A percentile compares a stretch with the other conserved stretches of the same genome.
Evolutionary conservation across 2,888 invertebrate genomes (phyloP).

Genomic region (Amphipoea oculea): DNA sequence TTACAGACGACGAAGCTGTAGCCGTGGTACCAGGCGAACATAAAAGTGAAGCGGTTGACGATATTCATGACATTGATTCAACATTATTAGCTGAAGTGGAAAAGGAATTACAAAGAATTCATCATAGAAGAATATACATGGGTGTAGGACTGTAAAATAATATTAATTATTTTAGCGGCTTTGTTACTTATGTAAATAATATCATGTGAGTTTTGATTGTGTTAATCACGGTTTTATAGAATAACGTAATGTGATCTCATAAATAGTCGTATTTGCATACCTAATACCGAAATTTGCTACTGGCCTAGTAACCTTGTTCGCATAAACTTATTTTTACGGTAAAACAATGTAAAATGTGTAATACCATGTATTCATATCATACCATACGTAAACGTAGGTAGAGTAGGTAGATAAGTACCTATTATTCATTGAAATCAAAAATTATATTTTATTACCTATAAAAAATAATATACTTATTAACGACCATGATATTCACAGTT

Average conservation of each 20-base stretch:
- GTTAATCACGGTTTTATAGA: background rate
- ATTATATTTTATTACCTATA: conserved; percentile 10
- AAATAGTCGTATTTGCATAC: background rate
- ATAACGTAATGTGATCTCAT: conserved; percentile 32
- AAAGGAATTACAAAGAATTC: conserved; percentile 80
- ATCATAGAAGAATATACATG: conserved; percentile 76
- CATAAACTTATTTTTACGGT: background rate
- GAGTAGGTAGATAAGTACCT: background rate
- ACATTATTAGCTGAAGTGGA: conserved; percentile 78
- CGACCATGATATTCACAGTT: conserved; percentile 32
- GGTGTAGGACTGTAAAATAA: conserved; percentile 49
- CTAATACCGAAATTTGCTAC: background rate
- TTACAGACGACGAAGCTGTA: conserved; percentile 68
- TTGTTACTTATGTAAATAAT: conserved; percentile 24
- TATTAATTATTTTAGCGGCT: conserved; percentile 8
- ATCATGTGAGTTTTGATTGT: conserved; percentile 9
- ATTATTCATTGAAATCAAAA: conserved; percentile 2
- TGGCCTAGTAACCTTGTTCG: background rate
- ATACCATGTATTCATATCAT: background rate
- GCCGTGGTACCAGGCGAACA: conserved; percentile 72
- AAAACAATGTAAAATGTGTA: background rate
- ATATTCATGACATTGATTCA: conserved; percentile 71
- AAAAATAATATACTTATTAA: background rate
- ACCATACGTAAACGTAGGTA: conserved; percentile 4
- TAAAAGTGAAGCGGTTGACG: conserved; percentile 64